Evolutionary conservation across 2,797 vertebrate species (phyloP).

Genomic region (Sebastes baramenuke): DNA sequence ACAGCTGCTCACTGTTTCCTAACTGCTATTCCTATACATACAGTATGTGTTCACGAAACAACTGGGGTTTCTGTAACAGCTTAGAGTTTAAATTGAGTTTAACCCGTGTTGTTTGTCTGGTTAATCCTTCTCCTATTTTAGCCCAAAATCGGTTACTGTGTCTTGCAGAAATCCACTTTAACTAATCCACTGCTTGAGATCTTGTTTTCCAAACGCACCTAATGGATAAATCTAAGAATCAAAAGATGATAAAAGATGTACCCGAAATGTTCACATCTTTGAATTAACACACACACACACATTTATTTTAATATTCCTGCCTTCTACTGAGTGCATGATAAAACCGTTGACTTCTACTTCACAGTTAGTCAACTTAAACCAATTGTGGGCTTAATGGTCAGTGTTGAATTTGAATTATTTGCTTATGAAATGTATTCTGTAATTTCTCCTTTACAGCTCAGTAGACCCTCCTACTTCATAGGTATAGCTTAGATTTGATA

Average conservation of each 20-base stretch:
- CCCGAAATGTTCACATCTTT: too few species aligned
- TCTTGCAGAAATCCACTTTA: not conserved
- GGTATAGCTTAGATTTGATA: not conserved
- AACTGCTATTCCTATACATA: not conserved
- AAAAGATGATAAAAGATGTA: too few species aligned
- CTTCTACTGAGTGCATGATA: not conserved
- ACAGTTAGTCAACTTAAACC: not conserved
- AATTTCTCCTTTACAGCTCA: not conserved
- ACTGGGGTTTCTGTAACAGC: fast-evolving
- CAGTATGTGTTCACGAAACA: not conserved
- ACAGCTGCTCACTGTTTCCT: not conserved
- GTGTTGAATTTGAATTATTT: not conserved
- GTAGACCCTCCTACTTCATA: not conserved
- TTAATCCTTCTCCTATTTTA: not conserved
- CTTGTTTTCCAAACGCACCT: too few species aligned
- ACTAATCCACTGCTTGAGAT: too few species aligned
- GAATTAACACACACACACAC: too few species aligned
- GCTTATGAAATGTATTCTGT: not conserved
- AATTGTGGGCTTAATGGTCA: not conserved
- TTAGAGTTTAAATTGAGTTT: not conserved
- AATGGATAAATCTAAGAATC: too few species aligned
- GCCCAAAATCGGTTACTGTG: not conserved
- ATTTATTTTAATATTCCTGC: too few species aligned
- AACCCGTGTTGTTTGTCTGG: too few species aligned
- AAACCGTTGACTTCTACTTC: not conserved